These are phyloP conservation scores for Aplysina aerophoba DNA, from an alignment of 37 sponge, comb jelly and placozoan species.

Conservation along the genomic window DNA sequence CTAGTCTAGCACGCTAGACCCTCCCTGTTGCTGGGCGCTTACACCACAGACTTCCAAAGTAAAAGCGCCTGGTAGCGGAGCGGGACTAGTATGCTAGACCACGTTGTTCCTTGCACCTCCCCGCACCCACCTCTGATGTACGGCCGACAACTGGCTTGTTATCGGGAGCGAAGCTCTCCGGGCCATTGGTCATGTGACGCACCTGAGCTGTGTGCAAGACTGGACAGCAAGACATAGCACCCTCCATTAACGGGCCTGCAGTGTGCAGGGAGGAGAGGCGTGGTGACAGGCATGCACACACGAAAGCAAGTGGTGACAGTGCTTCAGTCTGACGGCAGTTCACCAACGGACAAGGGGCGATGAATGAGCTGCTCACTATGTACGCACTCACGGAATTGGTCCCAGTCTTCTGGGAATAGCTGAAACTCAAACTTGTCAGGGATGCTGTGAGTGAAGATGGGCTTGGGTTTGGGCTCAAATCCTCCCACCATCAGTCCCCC, in stretches of 20 bases:
- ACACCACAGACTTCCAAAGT: background rate
- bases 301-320: too few relatives aligned
- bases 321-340: too few relatives aligned
- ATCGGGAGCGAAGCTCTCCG: conserved; percentile 89
- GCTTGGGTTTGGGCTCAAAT: conserved; percentile 50
- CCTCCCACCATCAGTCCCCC: conserved; percentile 59
- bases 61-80: background rate
- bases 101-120: background rate
- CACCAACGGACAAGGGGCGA: too few relatives aligned
- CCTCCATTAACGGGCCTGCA: conserved; percentile 55
- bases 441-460: conserved; percentile 42
- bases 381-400: conserved; percentile 53
- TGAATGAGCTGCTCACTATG: background rate
- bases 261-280: background rate
- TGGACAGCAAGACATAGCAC: conserved; percentile 47
- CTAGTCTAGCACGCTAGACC: background rate
- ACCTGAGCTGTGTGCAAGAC: conserved; percentile 48
- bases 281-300: background rate
- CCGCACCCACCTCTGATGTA: conserved; percentile 62
- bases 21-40: background rate
- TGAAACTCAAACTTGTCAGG: conserved; percentile 59
- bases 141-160: conserved; percentile 75
- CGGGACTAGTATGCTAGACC: background rate
- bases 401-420: conserved; percentile 67
- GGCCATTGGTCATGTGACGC: conserved; percentile 49